Evolutionary conservation across 2,888 invertebrate species (phyloP), one percentile per base, ranked within the genome.

Genomic region (Tachina grossa): DNA sequence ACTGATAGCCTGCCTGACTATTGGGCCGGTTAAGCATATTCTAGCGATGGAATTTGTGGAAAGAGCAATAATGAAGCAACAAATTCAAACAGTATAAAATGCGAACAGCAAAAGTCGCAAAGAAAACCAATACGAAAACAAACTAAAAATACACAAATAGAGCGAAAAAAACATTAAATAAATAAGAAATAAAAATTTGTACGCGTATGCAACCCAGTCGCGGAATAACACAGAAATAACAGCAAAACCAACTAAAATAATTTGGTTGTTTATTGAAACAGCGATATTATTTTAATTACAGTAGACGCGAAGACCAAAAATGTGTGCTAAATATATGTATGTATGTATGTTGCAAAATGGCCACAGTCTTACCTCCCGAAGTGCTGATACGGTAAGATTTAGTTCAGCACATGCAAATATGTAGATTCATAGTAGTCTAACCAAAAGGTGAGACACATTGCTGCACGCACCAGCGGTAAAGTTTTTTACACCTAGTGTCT

Each of bases 51-150:
- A 83, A 85, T 75, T 82, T 68, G 74, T 66, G 11, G 10, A 80
- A 55, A 76, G 57, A 78, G 74, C 57, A 51, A 53, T 41, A 51
- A 74, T 74, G 72, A 66, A 71, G 75, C 76, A 84, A 71, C 63
- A 76, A 31, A 55, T 75, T 61, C 53, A 88, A 90, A 90, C 90
- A 89, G 87, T 89, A 89, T 84, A 88, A 74, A 87, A 86, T 86
- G 87, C 71, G 83, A 87, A 80, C 87, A 89, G 88, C 66, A 88
- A 83, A 84, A 86, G 84, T 80, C 88, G 87, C 84, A 88, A 82
- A 74, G 45, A 75, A 72, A 51, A 65, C 79, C 63, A 68, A 71
- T 74, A 81, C 72, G 47, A 74, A 59, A 61, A 57, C 74, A 57
- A 75, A 68, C 39, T 74, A 22, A 80, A 57, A 68, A 72, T 47